Evolutionary conservation across 2,888 invertebrate species (phyloP).

Genomic region (Pseudococcus longispinus): DNA sequence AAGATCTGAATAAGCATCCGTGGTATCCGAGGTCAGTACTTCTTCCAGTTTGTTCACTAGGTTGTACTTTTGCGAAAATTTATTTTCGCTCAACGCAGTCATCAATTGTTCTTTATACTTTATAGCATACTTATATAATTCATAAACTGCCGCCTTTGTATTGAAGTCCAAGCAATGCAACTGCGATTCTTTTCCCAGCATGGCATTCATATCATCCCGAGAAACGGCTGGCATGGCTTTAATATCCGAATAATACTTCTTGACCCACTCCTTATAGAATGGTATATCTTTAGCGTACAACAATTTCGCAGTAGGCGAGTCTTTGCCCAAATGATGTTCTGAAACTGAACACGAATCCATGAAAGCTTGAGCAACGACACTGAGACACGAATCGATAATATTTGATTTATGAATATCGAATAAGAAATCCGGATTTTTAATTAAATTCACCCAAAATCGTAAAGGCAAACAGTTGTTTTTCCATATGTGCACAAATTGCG

Average conservation of each 20-base stretch:
- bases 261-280: constrained; percentile 98
- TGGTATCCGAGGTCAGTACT: constrained; percentile 69
- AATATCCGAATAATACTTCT: constrained; percentile 92
- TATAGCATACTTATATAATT: constrained; percentile 93
- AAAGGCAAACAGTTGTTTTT: constrained; percentile 86
- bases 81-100: constrained; percentile 95
- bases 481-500: constrained; percentile 99
- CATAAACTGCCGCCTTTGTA: constrained; percentile 94
- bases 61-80: constrained; percentile 96
- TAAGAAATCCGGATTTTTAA: constrained; percentile 99
- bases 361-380: constrained; percentile 99
- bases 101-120: constrained; percentile 98
- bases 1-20: no score
- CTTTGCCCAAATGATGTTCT: constrained; percentile 97
- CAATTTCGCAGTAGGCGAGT: constrained; percentile 98
- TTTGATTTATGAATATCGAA: constrained; percentile 99
- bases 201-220: constrained; percentile 99
- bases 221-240: constrained; percentile 97
- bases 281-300: constrained; percentile 99
- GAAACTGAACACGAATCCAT: constrained; percentile 99
- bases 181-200: constrained; percentile 97
- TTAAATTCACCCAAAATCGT: constrained; percentile 98
- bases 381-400: constrained; percentile 97
- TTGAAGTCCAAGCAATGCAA: constrained; percentile 96
- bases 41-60: constrained; percentile 95